Evolutionary conservation across 1,140 invertebrate genomes (phyloP), one percentile per base, ranked within the genome.

Genomic region (Carposina sasakii): DNA sequence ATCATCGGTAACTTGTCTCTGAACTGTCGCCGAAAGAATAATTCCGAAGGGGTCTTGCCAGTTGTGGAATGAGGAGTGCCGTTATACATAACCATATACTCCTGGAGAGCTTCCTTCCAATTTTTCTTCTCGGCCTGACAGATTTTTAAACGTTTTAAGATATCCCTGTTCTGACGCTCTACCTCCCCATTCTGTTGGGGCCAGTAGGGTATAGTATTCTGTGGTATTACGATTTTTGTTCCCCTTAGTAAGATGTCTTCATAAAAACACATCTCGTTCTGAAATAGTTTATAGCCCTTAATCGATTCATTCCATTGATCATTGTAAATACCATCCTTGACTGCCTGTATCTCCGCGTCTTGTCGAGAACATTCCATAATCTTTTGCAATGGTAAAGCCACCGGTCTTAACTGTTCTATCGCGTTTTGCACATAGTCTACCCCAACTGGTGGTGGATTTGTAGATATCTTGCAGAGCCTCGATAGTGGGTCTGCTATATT

Each of bases 161-260:
- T 52, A 10, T 53, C 53, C 21, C 53, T 44, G 47, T 71, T 71
- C 44, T 60, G 52, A n/a, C 63, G 44, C 51, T 73, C 67, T 0
- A 67, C 66, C 45, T 67, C 51, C 16, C 67, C 67, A 61, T 72
- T 72, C 15, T 44, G 48, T 49, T 63, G 57, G 0, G 67, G 63
- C 56, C 63, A 64, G 45, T 60, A 64, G 1, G 60, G 57, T 3
- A 48, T 41, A 13, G 60, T 63, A 24, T 13, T 15, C 30, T 8
- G 15, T 13, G 63, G 63, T 12, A 72, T 74, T 6, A 67, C 33
- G 48, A 68, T 51, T 16, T 44, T 47, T 13, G 12, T 36, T 13
- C 44, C 19, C 16, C 19, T 34, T n/a, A 47, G 17, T 9, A 47
- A 23, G 10, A 47, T 21, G 2, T 17, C 42, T 6, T 33, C 42